Conservation (phyloP, 1,140 invertebrate genomes). For the Tribolium madens region DNA sequence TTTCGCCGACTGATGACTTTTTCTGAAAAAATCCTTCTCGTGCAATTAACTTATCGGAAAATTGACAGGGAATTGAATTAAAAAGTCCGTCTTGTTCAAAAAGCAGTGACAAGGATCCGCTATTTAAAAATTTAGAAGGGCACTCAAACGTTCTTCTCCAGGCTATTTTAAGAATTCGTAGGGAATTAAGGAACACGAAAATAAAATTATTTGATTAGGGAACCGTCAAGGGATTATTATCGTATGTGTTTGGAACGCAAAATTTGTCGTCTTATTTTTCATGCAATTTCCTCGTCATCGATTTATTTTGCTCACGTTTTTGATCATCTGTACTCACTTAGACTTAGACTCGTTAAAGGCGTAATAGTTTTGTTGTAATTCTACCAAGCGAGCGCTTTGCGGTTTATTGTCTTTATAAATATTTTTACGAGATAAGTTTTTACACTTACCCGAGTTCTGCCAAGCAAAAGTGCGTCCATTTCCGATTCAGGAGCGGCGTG, state of each 20-base stretch:
- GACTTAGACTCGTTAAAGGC: neutral
- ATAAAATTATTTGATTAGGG: constrained; percentile 7
- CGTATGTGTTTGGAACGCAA: neutral
- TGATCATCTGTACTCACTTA: neutral
- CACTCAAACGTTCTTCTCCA: neutral
- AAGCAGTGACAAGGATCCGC: neutral
- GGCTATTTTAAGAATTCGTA: neutral
- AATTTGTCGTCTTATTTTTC: constrained; percentile 10
- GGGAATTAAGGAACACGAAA: neutral
- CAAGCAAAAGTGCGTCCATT: constrained; percentile 80
- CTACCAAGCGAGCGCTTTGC: neutral
- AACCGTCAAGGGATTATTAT: neutral
- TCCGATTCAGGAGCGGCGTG: constrained; percentile 73
- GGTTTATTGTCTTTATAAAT: neutral
- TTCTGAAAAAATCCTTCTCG: constrained; percentile 2
- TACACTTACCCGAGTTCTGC: constrained; percentile 78
- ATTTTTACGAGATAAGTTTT: constrained; percentile 22
- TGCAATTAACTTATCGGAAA: neutral
- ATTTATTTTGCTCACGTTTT: constrained; percentile 29
- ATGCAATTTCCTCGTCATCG: neutral
- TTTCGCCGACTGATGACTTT: constrained; percentile 11
- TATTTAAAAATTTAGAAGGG: neutral
- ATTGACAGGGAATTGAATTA: neutral
- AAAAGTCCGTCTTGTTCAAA: neutral
- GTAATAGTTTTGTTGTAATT: neutral